Evolutionary conservation across 2,888 invertebrate genomes (phyloP), one percentile per base, ranked within the genome.

Genomic region (Amiota mariae): DNA sequence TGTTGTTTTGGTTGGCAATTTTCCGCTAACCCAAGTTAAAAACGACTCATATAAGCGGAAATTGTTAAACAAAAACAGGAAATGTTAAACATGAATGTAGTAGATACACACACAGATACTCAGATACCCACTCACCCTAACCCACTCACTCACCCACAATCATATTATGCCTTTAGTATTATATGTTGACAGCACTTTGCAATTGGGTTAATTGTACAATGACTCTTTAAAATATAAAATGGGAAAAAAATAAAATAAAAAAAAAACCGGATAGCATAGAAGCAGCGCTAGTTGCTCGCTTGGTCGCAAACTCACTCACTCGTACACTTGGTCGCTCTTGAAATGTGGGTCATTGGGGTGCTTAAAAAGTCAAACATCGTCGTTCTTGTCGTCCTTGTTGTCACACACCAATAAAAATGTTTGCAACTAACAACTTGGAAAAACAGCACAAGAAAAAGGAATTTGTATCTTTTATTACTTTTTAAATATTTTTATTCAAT

Each of bases 131-230:
- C 54, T 8, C 51, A 70, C 24, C 46, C 11, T 1, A 3, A 24
- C 24, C 24, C 24, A 24, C n/a, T n/a, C n/a, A n/a, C n/a, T n/a
- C 3, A 24, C 24, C 24, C 24, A 24, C 1, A n/a, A n/a, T n/a
- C n/a, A n/a, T n/a, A n/a, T n/a, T n/a, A 24, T 24, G 24, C 24
- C 24, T 24, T 24, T 24, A 24, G 24, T 24, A 24, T 24, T 24
- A 24, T 79, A 80, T 85, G 84, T 83, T 84, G 82, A 83, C 85
- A 83, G 77, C 85, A 78, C 77, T 85, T 84, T 80, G 81, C 85
- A 82, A 82, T 82, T 82, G 82, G 84, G 85, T 82, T 82, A 82
- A 84, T 82, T 82, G 82, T 85, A 78, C 84, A 80, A 79, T 78
- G 84, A 80, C 75, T 78, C 73, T 76, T 75, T 76, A 12, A 54